Evolutionary conservation across 2,888 invertebrate genomes (phyloP), one percentile per base, ranked within the genome.

Genomic region (Aspidiotus rigidus): DNA sequence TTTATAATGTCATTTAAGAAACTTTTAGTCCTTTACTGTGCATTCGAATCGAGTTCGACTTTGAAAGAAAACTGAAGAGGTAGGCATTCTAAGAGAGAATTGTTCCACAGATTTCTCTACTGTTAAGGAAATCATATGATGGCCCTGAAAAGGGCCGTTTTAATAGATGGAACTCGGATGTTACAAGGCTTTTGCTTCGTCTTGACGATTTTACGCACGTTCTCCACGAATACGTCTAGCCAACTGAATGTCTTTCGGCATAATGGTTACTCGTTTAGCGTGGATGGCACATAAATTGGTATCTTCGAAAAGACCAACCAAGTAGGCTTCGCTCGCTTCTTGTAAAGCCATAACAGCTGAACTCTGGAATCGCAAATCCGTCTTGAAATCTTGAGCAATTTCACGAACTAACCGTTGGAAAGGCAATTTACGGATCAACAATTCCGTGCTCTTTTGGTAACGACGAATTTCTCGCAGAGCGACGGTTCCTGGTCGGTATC

Each of bases 251-350:
- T 84, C 83, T 74, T 84, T 84, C 10, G 83, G 83, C 83, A 84
- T 84, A 75, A 84, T 84, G 72, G 85, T 86, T 13, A 85, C 85
- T 72, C 85, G 79, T 77, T 85, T 85, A 73, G 85, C 95, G 78
- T 96, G 96, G 79, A 96, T 95, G 74, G 94, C 95, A 82, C 94
- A 95, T 85, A 96, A 84, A 81, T 96, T 96, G 74, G 96, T 96
- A 82, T 96, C 96, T 84, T 96, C 96, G 80, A 97, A 96, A 71
- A 97, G 83, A 74, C 96, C 95, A 70, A 95, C 94, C 74, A 95
- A 81, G 79, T 93, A 93, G 11, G 93, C 82, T 75, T 86, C 80
- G 74, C 84, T 81, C 0, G 83, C 82, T 73, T 83, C 83, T 73
- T 75, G 72, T 11, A 72, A 40, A 1, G 72, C 72, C 62, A 69